A percentile compares a stretch with the other conserved stretches of the same genome.
phyloP scores from a whole-genome alignment of 2,888 invertebrate species.

The Synanthedon myopaeformis region DNA sequence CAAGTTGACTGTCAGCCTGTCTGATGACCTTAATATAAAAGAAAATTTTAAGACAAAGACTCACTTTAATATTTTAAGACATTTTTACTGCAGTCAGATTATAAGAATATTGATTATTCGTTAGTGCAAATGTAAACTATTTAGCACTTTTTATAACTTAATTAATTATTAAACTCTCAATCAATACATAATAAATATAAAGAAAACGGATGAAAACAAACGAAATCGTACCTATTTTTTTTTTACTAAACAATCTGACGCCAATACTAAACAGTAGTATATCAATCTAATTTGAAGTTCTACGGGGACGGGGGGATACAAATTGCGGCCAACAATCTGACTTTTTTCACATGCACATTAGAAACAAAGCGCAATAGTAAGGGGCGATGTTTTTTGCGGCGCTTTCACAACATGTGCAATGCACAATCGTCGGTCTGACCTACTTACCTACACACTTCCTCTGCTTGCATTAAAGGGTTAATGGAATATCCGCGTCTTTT shows the following conservation, averaged over 20 bases:
- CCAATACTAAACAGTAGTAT: constrained; percentile 24
- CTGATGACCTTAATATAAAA: no score
- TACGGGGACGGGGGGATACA: constrained; percentile 30
- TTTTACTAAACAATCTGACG: not conserved
- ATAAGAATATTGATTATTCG: no score
- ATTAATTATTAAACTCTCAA: no score
- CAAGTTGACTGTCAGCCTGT: no score
- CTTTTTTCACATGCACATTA: constrained; percentile 32
- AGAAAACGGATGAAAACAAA: no score
- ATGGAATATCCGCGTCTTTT: constrained; percentile 52
- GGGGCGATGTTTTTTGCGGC: constrained; percentile 53
- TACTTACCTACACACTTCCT: constrained; percentile 68
- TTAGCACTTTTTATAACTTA: no score
- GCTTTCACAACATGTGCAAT: constrained; percentile 70
- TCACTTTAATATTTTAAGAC: no score
- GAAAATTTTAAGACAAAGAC: no score
- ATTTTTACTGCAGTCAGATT: no score
- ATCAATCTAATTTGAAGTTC: constrained; percentile 7
- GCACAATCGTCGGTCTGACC: constrained; percentile 56
- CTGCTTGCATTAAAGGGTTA: constrained; percentile 53
- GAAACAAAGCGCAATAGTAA: constrained; percentile 57
- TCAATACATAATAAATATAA: no score
- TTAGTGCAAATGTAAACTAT: no score
- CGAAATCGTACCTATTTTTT: no score
- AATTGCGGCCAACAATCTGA: constrained; percentile 66